Evolutionary conservation across 2,113 vertebrate genomes (phyloP), one percentile per base, ranked within the genome.

Genomic region (Zeus faber): DNA sequence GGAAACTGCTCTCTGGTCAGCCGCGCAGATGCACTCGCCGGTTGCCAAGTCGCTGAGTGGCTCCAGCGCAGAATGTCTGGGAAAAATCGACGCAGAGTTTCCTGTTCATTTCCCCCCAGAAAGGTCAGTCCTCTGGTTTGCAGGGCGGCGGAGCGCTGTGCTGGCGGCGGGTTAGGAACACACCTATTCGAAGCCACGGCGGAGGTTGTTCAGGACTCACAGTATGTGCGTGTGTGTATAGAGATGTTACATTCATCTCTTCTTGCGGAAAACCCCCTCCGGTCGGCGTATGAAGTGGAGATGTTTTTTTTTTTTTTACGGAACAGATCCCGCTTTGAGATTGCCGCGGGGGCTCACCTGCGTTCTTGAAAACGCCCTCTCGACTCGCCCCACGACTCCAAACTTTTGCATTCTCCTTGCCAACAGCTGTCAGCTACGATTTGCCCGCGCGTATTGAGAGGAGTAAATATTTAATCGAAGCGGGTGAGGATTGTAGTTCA

Each of bases 1-100:
- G 73, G 77, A 82, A 82, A 79, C 31, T 56, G 43, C 51, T 49
- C 40, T 74, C 71, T 67, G 67, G 72, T 65, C 59, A 49, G 41
- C 27, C n/a, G n/a, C n/a, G 6, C 52, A 23, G 66, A 67, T 62
- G 62, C 41, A 65, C 72, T 57, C 64, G 51, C 6, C 48, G 31
- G 63, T 62, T 35, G 35, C 62, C 64, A 71, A 63, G 45, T 62
- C 46, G 48, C 51, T 40, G 9, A 62, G 58, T 26, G 26, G 57
- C 49, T n/a, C n/a, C 17, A 8, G 64, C 18, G 72, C 60, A 74
- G 40, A 66, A 58, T 27, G 73, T 84, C 58, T 10, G 1, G 44
- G 49, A 31, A 78, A 82, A 74, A 79, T 84, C 76, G 76, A 31
- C 16, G 65, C 54, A 62, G 57, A 58, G 62, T 62, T 37, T 9